Conservation (phyloP, 2,113 vertebrate species). For the Corythornis cristatus region DNA sequence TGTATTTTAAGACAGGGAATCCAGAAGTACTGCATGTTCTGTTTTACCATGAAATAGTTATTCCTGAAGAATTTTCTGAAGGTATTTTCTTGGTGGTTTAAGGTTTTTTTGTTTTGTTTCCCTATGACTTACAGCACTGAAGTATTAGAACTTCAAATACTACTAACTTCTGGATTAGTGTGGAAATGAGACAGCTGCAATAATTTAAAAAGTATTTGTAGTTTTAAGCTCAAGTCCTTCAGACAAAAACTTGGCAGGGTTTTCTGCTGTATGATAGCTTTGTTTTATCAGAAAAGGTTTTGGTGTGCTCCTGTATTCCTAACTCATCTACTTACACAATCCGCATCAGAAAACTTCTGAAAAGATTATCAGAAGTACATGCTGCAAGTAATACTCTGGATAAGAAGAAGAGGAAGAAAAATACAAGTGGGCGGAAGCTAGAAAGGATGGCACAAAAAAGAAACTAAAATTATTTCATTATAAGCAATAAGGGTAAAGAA, state of each 20-base stretch:
- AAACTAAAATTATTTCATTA: background rate
- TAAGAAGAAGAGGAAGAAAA: constrained; percentile 15
- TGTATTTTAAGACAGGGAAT: background rate
- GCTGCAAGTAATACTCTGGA: background rate
- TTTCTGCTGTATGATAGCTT: background rate
- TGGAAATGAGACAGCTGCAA: background rate
- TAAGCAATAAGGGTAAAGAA: background rate
- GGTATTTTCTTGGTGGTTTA: background rate
- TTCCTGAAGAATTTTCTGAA: background rate
- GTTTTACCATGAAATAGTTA: background rate
- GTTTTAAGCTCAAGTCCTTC: background rate
- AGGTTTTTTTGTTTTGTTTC: background rate
- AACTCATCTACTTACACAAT: background rate
- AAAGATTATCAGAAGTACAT: constrained; percentile 9
- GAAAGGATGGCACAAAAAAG: background rate
- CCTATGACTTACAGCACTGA: background rate
- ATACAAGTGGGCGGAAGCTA: background rate
- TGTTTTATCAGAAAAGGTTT: background rate
- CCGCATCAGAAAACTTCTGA: background rate
- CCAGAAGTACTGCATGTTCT: background rate
- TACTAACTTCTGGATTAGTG: background rate
- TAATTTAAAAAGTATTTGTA: background rate
- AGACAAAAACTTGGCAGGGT: background rate
- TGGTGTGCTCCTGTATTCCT: background rate
- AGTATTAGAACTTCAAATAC: background rate